Percentiles rank a stretch among this genome's conserved stretches.
phyloP scores from a whole-genome alignment of 1,140 invertebrate species.

The Adelges cooleyi region DNA sequence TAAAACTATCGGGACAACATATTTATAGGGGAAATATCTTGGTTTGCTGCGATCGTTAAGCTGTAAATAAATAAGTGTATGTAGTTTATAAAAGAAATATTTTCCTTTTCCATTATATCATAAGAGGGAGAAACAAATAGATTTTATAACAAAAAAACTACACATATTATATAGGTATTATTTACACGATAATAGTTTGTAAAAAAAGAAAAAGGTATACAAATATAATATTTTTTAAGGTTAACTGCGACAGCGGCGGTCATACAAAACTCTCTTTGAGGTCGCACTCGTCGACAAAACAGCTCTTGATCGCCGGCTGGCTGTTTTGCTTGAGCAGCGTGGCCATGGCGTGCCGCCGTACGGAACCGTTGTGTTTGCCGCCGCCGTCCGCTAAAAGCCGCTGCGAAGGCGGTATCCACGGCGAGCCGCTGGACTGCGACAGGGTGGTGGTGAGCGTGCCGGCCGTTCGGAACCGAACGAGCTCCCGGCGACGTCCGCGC shows the following conservation, averaged over 20 bases:
- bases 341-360: background rate
- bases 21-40: too few relatives aligned
- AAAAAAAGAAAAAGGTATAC: too few relatives aligned
- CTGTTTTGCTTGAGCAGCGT: background rate
- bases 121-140: too few relatives aligned
- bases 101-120: too few relatives aligned
- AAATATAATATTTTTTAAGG: too few relatives aligned
- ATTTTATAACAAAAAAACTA: too few relatives aligned
- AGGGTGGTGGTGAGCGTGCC: constrained; percentile 33
- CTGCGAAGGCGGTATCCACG: background rate
- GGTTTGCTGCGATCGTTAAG: too few relatives aligned
- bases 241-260: background rate
- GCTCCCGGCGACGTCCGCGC: constrained; percentile 8
- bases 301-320: background rate
- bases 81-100: too few relatives aligned
- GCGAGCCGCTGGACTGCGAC: constrained; percentile 29
- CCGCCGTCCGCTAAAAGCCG: background rate
- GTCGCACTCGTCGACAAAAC: background rate
- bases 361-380: background rate
- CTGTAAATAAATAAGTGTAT: too few relatives aligned
- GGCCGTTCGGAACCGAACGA: constrained; percentile 30
- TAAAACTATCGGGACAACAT: too few relatives aligned
- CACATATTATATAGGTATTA: too few relatives aligned
- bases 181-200: too few relatives aligned
- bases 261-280: constrained; percentile 22